phyloP scores from a whole-genome alignment of 37 sponge, comb jelly and placozoan species.

The Cliona cf. orientalis region DNA sequence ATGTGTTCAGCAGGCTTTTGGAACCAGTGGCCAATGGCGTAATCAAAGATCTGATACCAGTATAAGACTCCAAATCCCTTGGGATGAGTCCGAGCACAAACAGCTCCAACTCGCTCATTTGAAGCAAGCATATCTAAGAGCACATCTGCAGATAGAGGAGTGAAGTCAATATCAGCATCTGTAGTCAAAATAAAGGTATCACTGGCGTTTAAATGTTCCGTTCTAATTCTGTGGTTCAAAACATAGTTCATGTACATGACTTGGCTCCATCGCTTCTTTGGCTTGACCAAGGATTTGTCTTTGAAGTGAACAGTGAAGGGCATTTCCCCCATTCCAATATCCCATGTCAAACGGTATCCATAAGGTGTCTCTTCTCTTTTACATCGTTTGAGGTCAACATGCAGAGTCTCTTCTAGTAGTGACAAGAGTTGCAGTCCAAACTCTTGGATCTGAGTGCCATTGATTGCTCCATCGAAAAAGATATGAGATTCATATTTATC shows the following conservation, averaged over 20 bases:
- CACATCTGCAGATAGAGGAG: slow-evolving; percentile 67
- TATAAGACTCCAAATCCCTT: slow-evolving; percentile 75
- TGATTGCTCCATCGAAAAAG: slow-evolving; percentile 78
- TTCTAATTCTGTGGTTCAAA: slow-evolving; percentile 50
- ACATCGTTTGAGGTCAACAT: slow-evolving; percentile 18
- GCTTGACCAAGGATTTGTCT: slow-evolving; percentile 70
- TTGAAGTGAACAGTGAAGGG: slow-evolving; percentile 78
- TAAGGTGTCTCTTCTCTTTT: slow-evolving; percentile 72
- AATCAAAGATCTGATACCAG: slow-evolving; percentile 93
- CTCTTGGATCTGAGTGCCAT: slow-evolving; percentile 54
- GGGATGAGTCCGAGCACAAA: slow-evolving; percentile 89
- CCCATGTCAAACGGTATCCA: slow-evolving; percentile 75
- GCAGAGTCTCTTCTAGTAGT: slow-evolving; percentile 63
- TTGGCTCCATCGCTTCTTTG: slow-evolving; percentile 90
- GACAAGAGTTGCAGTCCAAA: slow-evolving; percentile 78
- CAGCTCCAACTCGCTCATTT: slow-evolving; percentile 77
- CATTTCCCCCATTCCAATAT: slow-evolving; percentile 19
- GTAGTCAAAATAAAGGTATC: slow-evolving; percentile 91
- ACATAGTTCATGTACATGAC: slow-evolving; percentile 96
- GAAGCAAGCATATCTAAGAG: slow-evolving; percentile 76
- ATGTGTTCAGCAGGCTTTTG: slow-evolving; percentile 83
- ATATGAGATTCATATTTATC: slow-evolving; percentile 79
- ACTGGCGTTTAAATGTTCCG: slow-evolving; percentile 22
- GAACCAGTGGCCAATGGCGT: slow-evolving; percentile 91
- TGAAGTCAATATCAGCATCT: slow-evolving; percentile 92